Base-by-base conservation (phyloP, 1,140 invertebrate species). In the Ylistrum balloti region DNA sequence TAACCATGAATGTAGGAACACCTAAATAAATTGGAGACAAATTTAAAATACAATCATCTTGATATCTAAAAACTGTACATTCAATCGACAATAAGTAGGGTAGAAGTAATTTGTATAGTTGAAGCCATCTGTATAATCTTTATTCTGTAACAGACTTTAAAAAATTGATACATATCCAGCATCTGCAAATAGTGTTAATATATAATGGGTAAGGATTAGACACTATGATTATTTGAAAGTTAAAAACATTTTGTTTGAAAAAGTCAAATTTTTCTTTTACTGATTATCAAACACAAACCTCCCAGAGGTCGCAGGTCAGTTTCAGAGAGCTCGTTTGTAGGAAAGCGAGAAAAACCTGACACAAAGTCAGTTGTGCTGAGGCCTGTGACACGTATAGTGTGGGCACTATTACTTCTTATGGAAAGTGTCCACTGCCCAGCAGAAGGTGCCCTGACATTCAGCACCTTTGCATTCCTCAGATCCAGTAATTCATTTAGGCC, bases 361-460 rank as follows among this genome's bases (percentile, higher is more conserved):
- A 96, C 96, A 94, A 98, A 98, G 88, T 96, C 97, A 13, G 97
- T 95, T 41, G 97, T 96, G 86, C 97, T 98, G 13, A 97, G 95
- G 0, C 97, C 98, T 22, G 97, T 97, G 17, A 97, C 97, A 86
- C 97, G 96, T 9, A 98, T 97, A 0, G 97, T 97, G 94, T 98
- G 97, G 10, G 97, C 95, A 22, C 97, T 96, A 32, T 96, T 96
- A 93, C 97, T 97, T n/a, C 96, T 96, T 0, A 97, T 97, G 1
- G 97, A 96, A 3, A 98, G 96, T 28, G 96, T 97, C 97, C 97
- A 97, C 3, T 96, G 96, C 2, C 97, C 97, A 0, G 97, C 97
- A 85, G 96, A 96, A 0, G 97, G 97, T 48, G 97, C 96, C 92
- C 97, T 96, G 0, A 98, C 96, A 93, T 97, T 97, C n/a, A 97